Conservation (phyloP, 2,797 vertebrate genomes). For the Hirundo rustica region DNA sequence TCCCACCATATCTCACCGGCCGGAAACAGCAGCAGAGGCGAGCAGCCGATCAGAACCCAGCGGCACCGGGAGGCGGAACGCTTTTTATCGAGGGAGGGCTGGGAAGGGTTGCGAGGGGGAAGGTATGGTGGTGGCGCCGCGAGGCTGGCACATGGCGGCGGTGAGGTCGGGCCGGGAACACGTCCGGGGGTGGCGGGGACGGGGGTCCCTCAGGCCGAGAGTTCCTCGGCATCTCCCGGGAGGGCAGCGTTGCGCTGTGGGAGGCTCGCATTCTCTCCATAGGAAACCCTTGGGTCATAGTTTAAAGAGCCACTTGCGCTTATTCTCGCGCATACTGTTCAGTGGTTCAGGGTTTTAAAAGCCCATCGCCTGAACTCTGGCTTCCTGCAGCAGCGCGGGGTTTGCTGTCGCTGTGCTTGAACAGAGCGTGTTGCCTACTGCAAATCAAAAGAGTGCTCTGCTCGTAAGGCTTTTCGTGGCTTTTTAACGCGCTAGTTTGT, state of each 20-base stretch:
- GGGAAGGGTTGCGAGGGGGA: neutral
- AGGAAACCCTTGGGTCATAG: rapidly evolving
- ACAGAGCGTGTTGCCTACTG: rapidly evolving
- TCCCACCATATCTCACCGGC: rapidly evolving
- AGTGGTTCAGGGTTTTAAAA: rapidly evolving
- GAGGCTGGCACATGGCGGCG: rapidly evolving
- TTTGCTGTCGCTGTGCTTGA: rapidly evolving
- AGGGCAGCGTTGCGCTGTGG: neutral
- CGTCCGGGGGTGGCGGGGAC: rapidly evolving
- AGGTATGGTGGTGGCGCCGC: rapidly evolving
- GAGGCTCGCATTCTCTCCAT: rapidly evolving
- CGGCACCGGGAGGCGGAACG: neutral
- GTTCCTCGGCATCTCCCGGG: neutral
- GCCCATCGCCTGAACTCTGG: rapidly evolving
- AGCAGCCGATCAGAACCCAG: rapidly evolving
- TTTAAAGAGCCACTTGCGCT: rapidly evolving
- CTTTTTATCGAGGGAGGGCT: rapidly evolving
- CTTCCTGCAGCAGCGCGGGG: rapidly evolving
- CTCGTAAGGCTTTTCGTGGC: rapidly evolving
- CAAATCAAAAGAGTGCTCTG: rapidly evolving
- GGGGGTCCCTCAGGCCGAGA: neutral
- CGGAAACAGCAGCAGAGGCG: neutral
- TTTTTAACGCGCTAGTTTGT: rapidly evolving
- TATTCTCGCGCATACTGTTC: rapidly evolving
- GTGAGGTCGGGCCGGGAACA: neutral